Percentiles rank a stretch among this genome's conserved stretches.
phyloP scores from a whole-genome alignment of 2,888 invertebrate species.

The Gastrophysa polygoni region DNA sequence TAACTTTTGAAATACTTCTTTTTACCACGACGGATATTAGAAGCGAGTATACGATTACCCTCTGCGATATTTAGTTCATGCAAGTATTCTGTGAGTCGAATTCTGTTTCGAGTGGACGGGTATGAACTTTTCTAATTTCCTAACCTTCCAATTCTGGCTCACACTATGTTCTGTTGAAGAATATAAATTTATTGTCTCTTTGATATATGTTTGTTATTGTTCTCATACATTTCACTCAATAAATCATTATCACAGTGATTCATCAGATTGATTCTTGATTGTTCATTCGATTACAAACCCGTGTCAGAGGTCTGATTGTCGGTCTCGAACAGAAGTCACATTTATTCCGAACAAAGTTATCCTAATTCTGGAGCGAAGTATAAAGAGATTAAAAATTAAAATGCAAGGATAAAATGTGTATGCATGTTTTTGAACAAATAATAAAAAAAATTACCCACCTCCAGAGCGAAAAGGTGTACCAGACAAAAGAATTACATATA shows the following conservation, averaged over 20 bases:
- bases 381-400: constrained; percentile 33
- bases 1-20: no score
- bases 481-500: constrained; percentile 34
- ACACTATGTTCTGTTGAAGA: no score
- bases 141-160: no score
- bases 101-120: no score
- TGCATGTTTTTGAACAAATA: constrained; percentile 24
- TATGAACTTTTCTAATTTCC: no score
- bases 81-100: no score
- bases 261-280: not conserved
- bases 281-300: not conserved
- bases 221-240: not conserved
- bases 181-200: no score
- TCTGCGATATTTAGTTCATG: no score
- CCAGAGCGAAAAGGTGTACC: constrained; percentile 29
- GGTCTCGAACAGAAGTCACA: constrained; percentile 1
- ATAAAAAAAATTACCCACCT: constrained; percentile 27
- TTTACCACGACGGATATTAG: no score
- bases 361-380: constrained; percentile 16
- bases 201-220: no score
- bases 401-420: constrained; percentile 25
- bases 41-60: no score
- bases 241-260: no score
- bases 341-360: constrained; percentile 3
- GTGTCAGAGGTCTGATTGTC: not conserved